Evolutionary conservation across 2,888 invertebrate genomes (phyloP).

Genomic region (Cantharis rustica): DNA sequence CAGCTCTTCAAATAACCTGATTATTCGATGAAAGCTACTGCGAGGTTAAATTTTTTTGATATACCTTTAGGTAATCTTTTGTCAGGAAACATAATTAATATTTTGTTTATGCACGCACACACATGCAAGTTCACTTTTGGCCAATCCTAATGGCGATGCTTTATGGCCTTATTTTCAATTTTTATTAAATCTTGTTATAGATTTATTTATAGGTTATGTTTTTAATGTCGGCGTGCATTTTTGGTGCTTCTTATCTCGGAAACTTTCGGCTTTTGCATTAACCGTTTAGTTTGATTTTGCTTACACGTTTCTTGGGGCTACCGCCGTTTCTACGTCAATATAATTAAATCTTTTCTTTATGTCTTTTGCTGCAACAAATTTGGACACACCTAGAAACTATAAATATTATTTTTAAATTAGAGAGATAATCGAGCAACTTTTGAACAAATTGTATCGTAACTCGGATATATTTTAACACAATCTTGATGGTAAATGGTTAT

Average conservation of each 20-base stretch:
- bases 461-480: not conserved
- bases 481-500: constrained; percentile 1
- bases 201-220: not conserved
- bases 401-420: not conserved
- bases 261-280: not conserved
- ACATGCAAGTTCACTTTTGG: not conserved
- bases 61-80: constrained; percentile 10
- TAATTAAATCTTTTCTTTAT: not conserved
- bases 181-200: not conserved
- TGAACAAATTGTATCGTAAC: not conserved
- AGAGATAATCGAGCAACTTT: not conserved
- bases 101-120: not conserved
- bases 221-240: not conserved
- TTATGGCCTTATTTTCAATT: not conserved
- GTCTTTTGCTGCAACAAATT: not conserved
- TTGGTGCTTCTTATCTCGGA: not conserved
- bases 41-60: constrained; percentile 5
- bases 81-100: constrained; percentile 1
- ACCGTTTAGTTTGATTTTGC: not conserved
- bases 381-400: not conserved
- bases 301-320: not conserved
- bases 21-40: constrained; percentile 18
- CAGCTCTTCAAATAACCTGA: constrained; percentile 17
- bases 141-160: not conserved
- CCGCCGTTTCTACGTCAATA: not conserved